phyloP scores from a whole-genome alignment of 2,797 vertebrate species.

The Melanotaenia parkinsoni region DNA sequence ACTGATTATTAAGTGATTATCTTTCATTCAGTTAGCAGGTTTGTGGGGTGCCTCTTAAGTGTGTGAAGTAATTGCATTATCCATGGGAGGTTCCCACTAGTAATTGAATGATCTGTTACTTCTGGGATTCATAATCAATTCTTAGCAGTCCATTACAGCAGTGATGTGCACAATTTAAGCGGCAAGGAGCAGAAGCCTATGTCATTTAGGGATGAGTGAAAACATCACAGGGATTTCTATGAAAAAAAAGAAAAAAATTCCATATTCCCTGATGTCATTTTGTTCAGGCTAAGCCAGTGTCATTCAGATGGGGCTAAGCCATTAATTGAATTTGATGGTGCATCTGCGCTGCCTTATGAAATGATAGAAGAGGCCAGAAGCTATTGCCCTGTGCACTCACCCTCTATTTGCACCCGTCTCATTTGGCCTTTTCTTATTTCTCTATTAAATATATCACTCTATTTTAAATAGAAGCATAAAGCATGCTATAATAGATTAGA shows the following conservation, averaged over 20 bases:
- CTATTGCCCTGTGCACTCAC: slow-evolving; percentile 24
- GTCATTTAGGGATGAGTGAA: slow-evolving; percentile 54
- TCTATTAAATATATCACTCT: slow-evolving; percentile 13
- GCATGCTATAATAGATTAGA: slow-evolving; percentile 17
- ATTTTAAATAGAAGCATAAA: slow-evolving; percentile 11
- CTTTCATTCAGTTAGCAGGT: slow-evolving; percentile 53
- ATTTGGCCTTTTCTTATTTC: slow-evolving; percentile 2
- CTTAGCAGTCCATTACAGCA: slow-evolving; percentile 62
- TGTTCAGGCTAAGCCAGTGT: slow-evolving; percentile 37
- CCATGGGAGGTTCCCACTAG: slow-evolving; percentile 25
- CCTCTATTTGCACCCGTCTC: slow-evolving; percentile 6
- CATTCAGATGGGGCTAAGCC: slow-evolving; percentile 45
- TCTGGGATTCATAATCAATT: slow-evolving; percentile 63
- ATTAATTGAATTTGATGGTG: slow-evolving; percentile 72
- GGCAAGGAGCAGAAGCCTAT: slow-evolving; percentile 33
- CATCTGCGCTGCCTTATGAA: slow-evolving; percentile 64
- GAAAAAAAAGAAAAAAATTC: slow-evolving; percentile 10
- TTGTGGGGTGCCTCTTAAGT: slow-evolving; percentile 26
- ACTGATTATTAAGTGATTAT: slow-evolving; percentile 70
- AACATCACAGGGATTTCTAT: slow-evolving; percentile 60
- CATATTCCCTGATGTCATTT: slow-evolving; percentile 60
- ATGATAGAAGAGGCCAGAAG: slow-evolving; percentile 44
- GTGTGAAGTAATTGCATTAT: slow-evolving; percentile 62
- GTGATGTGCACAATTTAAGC: slow-evolving; percentile 27
- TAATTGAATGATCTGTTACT: slow-evolving; percentile 65